Evolutionary conservation across 2,888 invertebrate genomes (phyloP).

Genomic region (Agrochola circellaris): DNA sequence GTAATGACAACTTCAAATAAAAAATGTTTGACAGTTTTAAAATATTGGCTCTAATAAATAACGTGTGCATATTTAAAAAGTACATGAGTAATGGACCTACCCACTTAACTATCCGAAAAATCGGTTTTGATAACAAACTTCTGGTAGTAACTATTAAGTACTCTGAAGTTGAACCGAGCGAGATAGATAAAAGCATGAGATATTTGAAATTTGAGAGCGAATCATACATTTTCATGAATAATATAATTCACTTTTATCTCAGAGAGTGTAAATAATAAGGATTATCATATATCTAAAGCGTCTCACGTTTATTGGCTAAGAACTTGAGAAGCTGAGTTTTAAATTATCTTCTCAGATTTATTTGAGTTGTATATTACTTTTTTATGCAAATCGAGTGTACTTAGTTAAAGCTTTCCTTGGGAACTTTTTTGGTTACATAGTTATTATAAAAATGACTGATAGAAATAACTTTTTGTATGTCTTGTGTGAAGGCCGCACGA

Average conservation of each 20-base stretch:
- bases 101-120: neutral
- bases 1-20: neutral
- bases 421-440: conserved; percentile 23
- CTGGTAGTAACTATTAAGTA: conserved; percentile 1
- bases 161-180: conserved; percentile 19
- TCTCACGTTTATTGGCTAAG: conserved; percentile 59
- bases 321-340: conserved; percentile 47
- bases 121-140: neutral
- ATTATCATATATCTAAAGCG: conserved; percentile 54
- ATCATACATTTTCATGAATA: conserved; percentile 50
- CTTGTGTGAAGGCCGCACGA: neutral
- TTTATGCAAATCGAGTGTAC: conserved; percentile 47
- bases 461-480: conserved; percentile 2
- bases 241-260: conserved; percentile 56
- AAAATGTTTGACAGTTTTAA: neutral
- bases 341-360: conserved; percentile 55
- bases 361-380: conserved; percentile 55
- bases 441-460: conserved; percentile 18
- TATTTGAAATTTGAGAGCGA: conserved; percentile 29
- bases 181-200: conserved; percentile 28
- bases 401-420: conserved; percentile 28
- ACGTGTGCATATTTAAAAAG: conserved; percentile 9
- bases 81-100: neutral
- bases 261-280: conserved; percentile 52
- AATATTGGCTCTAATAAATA: neutral